Base-by-base conservation (phyloP, 2,888 invertebrate genomes). In the Nysson spinosus region DNA sequence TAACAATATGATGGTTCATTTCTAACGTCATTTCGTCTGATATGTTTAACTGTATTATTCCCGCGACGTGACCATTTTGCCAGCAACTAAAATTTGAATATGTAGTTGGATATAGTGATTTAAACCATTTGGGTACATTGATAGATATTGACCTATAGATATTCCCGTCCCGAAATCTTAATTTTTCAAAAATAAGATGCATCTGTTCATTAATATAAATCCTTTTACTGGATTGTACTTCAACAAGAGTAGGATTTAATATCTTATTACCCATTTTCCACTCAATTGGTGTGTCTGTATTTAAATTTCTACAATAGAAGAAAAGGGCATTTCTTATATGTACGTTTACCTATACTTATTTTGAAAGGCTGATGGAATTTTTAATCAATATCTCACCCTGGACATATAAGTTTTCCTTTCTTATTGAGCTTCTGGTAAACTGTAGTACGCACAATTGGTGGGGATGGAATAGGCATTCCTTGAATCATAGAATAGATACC, bases 41-140 rank as follows among this genome's bases (percentile, higher is more conserved):
- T 4, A 92, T 90, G 1, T 88, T 78, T 40, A 93, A 81, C 73
- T 90, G 89, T n/a, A 92, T 88, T 0, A 90, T 89, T 2, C 92
- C 93, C 0, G 90, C 89, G 20, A 92, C 84, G 54, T 88, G 87
- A 24, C 88, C 87, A 34, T 88, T 84, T 80, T 92, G 91, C 92
- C 93, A 93, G 82, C 93, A 94, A 82, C 93, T 93, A 84, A 83
- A 87, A 52, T 44, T 1, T 17, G 46, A 37, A 24, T 35, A 34
- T 20, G 16, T 1, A 26, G 6, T 37, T 37, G 30, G 4, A 51
- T 6, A 34, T 11, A 39, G 11, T 35, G 16, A 50, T 35, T 20
- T 43, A 37, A 9, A 14, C n/a, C n/a, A n/a, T n/a, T n/a, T n/a
- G n/a, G n/a, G n/a, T n/a, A n/a, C n/a, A 4, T 19, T 32, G 5